Conservation (phyloP, 2,888 invertebrate species). For the Phyto melanocephala region DNA sequence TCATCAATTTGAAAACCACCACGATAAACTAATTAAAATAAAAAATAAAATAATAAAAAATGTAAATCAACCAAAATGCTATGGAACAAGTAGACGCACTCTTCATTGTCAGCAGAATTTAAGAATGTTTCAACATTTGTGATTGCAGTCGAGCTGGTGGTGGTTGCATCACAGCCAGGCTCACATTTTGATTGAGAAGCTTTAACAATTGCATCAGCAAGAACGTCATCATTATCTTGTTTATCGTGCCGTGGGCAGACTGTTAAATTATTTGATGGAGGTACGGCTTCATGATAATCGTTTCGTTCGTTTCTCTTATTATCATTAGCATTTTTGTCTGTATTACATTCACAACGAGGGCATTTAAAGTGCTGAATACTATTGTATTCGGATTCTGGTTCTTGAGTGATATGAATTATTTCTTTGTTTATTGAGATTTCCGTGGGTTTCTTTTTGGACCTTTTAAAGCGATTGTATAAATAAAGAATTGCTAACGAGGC, state of each 20-base stretch:
- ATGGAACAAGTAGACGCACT: not conserved
- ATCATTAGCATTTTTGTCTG: not conserved
- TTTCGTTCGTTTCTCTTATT: not conserved
- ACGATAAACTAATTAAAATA: slow-evolving; percentile 6
- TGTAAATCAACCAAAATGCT: not conserved
- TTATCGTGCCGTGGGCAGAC: not conserved
- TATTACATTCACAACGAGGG: slow-evolving; percentile 47
- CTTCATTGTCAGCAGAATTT: not conserved
- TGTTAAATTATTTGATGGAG: not conserved
- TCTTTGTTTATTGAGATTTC: not conserved
- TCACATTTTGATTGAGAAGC: slow-evolving; percentile 35
- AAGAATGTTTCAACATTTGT: not conserved
- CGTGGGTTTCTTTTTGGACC: not conserved
- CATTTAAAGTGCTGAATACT: slow-evolving; percentile 59
- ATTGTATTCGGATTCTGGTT: slow-evolving; percentile 27
- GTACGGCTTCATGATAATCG: not conserved
- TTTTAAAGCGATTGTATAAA: slow-evolving; percentile 66
- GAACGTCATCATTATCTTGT: not conserved
- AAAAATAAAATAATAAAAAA: not conserved
- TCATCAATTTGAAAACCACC: not conserved
- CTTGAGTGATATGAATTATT: not conserved
- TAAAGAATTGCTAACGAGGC: slow-evolving; percentile 70
- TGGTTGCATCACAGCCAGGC: not conserved
- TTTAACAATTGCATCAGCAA: slow-evolving; percentile 13
- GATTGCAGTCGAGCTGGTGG: not conserved